Conservation (phyloP, 1,140 invertebrate species). For the Drosophila virilis region DNA sequence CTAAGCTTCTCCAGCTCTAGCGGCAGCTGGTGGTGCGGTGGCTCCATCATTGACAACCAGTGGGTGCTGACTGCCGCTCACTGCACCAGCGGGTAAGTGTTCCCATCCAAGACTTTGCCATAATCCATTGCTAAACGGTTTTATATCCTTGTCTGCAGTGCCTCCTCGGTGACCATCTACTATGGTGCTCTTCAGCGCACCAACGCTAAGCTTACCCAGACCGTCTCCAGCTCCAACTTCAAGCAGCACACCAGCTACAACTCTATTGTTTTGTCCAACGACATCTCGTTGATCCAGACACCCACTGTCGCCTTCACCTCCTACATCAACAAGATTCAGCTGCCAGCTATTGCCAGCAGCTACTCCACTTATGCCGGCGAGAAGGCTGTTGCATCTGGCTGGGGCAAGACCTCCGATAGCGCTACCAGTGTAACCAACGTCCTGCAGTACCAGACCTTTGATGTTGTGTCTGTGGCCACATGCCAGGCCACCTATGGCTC, state of each 20-base stretch:
- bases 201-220: conserved; percentile 35
- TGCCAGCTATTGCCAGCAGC: conserved; percentile 45
- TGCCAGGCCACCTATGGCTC: conserved; percentile 51
- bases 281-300: conserved; percentile 65
- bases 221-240: conserved; percentile 50
- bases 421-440: conserved; percentile 38
- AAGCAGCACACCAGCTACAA: conserved; percentile 62
- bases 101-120: neutral
- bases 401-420: conserved; percentile 57
- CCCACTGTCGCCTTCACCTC: conserved; percentile 15
- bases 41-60: conserved; percentile 85
- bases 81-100: conserved; percentile 79
- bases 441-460: conserved; percentile 43
- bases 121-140: too few relatives aligned
- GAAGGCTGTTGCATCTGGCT: conserved; percentile 63
- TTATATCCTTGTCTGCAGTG: conserved; percentile 34
- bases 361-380: conserved; percentile 63
- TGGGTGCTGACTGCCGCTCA: conserved; percentile 87
- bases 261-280: conserved; percentile 49
- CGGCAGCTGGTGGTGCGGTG: conserved; percentile 86
- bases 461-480: conserved; percentile 7
- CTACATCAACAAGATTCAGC: conserved; percentile 36
- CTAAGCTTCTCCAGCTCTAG: conserved; percentile 79
- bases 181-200: conserved; percentile 64
- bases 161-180: conserved; percentile 50